A percentile compares a stretch with the other conserved stretches of the same genome.
Conservation (phyloP, 2,797 vertebrate species). For the Hippoglossus hippoglossus region DNA sequence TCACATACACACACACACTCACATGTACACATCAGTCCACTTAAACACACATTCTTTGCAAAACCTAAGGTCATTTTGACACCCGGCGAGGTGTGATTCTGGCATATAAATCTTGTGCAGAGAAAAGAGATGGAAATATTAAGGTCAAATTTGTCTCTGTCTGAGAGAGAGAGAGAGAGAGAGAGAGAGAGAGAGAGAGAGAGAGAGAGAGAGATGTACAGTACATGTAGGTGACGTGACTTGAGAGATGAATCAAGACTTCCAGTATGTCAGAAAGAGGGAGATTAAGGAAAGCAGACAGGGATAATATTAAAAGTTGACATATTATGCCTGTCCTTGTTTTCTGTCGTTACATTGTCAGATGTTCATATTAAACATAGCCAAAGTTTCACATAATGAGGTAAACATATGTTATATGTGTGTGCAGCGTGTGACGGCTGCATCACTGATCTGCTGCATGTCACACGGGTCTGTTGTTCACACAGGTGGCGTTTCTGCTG, state of each 20-base stretch:
- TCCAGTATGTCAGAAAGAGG: neutral
- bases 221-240: no score
- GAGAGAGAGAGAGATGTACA: slow-evolving; percentile 19
- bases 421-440: no score
- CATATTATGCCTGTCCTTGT: no score
- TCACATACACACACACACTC: neutral
- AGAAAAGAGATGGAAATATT: slow-evolving; percentile 57
- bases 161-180: slow-evolving; percentile 13
- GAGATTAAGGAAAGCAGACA: neutral
- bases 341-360: no score
- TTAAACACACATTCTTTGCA: slow-evolving; percentile 42
- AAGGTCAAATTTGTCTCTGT: slow-evolving; percentile 50
- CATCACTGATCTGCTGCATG: no score
- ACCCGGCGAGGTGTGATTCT: slow-evolving; percentile 53
- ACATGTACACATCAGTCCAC: slow-evolving; percentile 15
- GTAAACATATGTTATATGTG: no score
- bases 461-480: no score
- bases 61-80: slow-evolving; percentile 64
- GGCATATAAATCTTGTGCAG: slow-evolving; percentile 46
- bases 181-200: slow-evolving; percentile 12
- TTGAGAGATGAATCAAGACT: slow-evolving; percentile 3
- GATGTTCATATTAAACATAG: no score
- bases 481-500: no score
- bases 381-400: no score
- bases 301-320: neutral